Evolutionary conservation across 2,113 vertebrate genomes (phyloP), one percentile per base, ranked within the genome.

Genomic region (Psophia crepitans): DNA sequence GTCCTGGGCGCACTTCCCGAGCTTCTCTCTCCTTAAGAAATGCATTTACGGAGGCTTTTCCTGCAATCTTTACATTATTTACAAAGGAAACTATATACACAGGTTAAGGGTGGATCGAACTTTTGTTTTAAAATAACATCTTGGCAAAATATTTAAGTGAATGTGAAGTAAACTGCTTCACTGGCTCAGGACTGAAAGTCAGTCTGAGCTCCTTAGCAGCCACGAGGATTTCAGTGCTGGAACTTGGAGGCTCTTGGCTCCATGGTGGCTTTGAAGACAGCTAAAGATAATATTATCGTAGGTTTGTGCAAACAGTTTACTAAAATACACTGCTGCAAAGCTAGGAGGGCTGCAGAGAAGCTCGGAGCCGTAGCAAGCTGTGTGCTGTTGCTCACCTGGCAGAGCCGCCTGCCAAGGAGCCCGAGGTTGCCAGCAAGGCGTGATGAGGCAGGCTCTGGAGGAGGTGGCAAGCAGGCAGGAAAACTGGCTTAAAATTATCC

Each of bases 281-380:
- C 71, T 96, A 97, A 97, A 73, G 91, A 91, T 85, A 96, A 96
- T 96, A 94, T 95, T 96, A 91, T 89, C 94, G 39, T 84, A 96
- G 75, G 69, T 91, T 82, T 93, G 70, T 79, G 91, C 93, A 94
- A 93, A 93, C 77, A 91, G 74, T 91, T 94, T 92, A 46, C 75
- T 95, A 65, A 96, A 90, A 77, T 44, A 35, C 53, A 0, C 6
- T 22, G 53, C 90, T 85, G 71, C 56, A 20, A 46, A 87, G 69
- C 87, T 76, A 6, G 51, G 78, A 57, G 85, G 77, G 83, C 85
- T 70, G 79, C 53, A 28, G 88, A 76, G 82, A 33, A 57, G 46
- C 69, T 89, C 5, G 5, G 83, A 87, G 91, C 54, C 79, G 35
- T 71, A 5, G 35, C 75, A 63, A 61, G 88, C 70, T 92, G 21